These are phyloP conservation scores for Sesia apiformis DNA, from an alignment of 2,888 invertebrate genomes.

Conservation along the genomic window DNA sequence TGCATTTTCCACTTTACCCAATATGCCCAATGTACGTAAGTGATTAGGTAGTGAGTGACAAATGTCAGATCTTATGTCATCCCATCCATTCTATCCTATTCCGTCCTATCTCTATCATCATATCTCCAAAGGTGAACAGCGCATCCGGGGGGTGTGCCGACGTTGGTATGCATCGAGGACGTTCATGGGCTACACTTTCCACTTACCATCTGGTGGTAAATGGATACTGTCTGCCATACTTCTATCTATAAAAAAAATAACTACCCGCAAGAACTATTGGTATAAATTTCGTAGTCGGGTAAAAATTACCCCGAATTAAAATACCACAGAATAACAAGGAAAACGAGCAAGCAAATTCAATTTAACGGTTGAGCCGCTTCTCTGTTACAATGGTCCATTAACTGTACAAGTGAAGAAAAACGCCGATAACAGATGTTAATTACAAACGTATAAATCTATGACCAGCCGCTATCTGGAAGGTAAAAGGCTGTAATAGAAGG, in stretches of 20 bases:
- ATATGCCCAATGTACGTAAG: too few relatives aligned
- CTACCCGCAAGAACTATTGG: background rate
- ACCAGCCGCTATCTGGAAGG: slow-evolving; percentile 16
- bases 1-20: too few relatives aligned
- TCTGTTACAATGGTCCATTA: slow-evolving; percentile 45
- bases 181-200: too few relatives aligned
- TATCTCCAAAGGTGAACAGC: too few relatives aligned
- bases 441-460: slow-evolving; percentile 56
- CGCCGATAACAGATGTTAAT: slow-evolving; percentile 65
- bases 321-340: slow-evolving; percentile 13
- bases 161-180: too few relatives aligned
- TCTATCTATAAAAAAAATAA: background rate
- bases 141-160: too few relatives aligned
- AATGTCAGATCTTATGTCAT: too few relatives aligned
- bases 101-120: too few relatives aligned
- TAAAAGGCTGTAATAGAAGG: slow-evolving; percentile 23
- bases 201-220: too few relatives aligned
- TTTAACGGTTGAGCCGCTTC: slow-evolving; percentile 45
- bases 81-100: too few relatives aligned
- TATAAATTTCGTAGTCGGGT: background rate
- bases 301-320: background rate
- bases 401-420: slow-evolving; percentile 48
- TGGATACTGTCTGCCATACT: too few relatives aligned
- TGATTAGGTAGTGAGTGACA: too few relatives aligned
- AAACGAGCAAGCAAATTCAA: slow-evolving; percentile 43